Conservation (phyloP, 2,113 vertebrate genomes). For the Acinonyx jubatus region DNA sequence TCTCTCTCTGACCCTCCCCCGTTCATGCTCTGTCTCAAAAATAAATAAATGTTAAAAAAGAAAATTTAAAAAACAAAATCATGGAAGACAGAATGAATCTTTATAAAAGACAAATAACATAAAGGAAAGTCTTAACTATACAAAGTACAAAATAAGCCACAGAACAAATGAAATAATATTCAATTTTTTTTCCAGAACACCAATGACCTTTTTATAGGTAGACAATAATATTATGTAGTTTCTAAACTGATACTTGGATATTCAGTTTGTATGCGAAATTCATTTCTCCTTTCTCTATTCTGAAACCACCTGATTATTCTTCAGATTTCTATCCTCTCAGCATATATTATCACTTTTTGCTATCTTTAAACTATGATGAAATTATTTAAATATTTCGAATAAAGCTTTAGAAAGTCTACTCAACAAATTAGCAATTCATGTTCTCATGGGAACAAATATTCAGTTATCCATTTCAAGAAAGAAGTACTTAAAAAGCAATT, state of each 20-base stretch:
- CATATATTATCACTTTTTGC: not conserved
- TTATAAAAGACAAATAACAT: not conserved
- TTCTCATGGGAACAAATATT: not conserved
- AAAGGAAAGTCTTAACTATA: not conserved
- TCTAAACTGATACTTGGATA: not conserved
- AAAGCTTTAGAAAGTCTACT: not conserved
- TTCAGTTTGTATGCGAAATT: slow-evolving; percentile 30
- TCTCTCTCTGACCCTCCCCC: too few species aligned
- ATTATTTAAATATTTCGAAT: not conserved
- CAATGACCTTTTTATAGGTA: slow-evolving; percentile 47
- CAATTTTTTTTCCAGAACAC: slow-evolving; percentile 30
- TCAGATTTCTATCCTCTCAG: not conserved
- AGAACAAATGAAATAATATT: not conserved
- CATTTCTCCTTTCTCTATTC: slow-evolving; percentile 1
- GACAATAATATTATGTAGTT: not conserved
- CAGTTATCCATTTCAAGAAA: not conserved
- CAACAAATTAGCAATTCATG: not conserved
- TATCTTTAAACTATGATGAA: not conserved
- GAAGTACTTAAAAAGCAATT: not conserved
- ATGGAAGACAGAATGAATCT: not conserved
- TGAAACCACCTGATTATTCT: slow-evolving; percentile 23
- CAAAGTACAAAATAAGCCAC: not conserved
- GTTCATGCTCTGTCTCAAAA: too few species aligned
- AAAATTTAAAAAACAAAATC: not conserved
- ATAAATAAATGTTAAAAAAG: too few species aligned